phyloP scores from a whole-genome alignment of 2,888 invertebrate genomes.

The Acanthosepion esculentum region DNA sequence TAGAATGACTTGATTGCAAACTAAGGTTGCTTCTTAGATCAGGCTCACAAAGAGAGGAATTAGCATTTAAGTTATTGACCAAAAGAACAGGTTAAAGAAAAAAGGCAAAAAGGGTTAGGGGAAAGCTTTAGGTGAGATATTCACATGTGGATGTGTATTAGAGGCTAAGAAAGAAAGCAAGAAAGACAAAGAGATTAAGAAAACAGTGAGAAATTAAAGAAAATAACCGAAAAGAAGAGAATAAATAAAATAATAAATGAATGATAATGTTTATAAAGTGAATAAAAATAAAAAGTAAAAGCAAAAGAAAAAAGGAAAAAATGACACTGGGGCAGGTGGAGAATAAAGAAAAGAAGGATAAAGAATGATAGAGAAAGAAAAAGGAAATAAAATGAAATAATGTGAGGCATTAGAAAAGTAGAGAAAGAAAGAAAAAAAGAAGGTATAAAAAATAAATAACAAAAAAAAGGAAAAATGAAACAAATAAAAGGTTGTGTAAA shows the following conservation, averaged over 20 bases:
- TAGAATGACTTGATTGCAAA: neutral
- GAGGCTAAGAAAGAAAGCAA: neutral
- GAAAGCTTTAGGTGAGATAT: neutral
- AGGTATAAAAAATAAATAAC: too few relatives aligned
- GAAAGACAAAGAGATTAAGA: neutral
- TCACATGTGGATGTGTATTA: neutral
- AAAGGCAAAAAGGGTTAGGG: neutral
- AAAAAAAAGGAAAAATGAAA: too few relatives aligned
- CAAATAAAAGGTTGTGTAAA: too few relatives aligned
- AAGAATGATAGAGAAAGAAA: neutral
- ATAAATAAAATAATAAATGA: neutral
- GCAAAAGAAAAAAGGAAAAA: too few relatives aligned
- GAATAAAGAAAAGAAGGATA: too few relatives aligned
- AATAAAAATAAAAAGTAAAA: too few relatives aligned
- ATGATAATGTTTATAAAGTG: too few relatives aligned
- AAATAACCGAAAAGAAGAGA: neutral
- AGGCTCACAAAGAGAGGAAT: neutral
- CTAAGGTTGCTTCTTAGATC: neutral
- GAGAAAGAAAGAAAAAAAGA: too few relatives aligned
- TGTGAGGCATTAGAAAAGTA: too few relatives aligned
- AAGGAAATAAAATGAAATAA: neutral
- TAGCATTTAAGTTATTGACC: neutral
- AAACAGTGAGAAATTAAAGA: neutral
- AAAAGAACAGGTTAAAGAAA: neutral
- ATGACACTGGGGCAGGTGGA: too few relatives aligned